These are phyloP conservation scores for Diadumene lineata DNA, from an alignment of 92 coral and sea anemone species.

Conservation along the genomic window DNA sequence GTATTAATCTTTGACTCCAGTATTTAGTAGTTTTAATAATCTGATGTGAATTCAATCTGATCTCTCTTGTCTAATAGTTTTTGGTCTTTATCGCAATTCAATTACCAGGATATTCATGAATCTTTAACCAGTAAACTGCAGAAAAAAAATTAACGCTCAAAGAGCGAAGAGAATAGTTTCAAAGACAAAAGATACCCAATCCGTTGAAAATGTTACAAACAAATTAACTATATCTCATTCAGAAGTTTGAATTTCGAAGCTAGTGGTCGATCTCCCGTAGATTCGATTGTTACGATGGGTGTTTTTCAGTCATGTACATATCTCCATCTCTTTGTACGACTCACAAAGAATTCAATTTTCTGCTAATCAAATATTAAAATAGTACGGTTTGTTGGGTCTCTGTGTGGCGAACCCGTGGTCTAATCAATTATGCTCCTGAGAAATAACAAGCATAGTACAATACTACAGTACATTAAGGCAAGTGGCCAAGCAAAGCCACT, in stretches of 20 bases:
- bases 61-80: neutral
- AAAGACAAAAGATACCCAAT: conserved; percentile 29
- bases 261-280: conserved; percentile 38
- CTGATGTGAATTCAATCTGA: neutral
- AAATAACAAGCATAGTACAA: neutral
- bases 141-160: conserved; percentile 61
- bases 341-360: neutral
- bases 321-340: neutral
- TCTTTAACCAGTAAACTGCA: conserved; percentile 42
- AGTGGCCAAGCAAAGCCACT: neutral
- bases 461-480: conserved; percentile 21
- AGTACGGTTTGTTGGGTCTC: conserved; percentile 18
- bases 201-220: conserved; percentile 51
- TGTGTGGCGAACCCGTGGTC: conserved; percentile 31
- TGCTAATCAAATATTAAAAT: conserved; percentile 21
- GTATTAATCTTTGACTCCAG: neutral
- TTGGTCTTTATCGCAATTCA: conserved; percentile 57
- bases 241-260: conserved; percentile 44
- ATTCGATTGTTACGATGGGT: neutral
- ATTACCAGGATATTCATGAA: conserved; percentile 61
- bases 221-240: conserved; percentile 28
- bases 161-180: conserved; percentile 51
- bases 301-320: neutral
- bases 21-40: conserved; percentile 14
- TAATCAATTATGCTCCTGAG: conserved; percentile 18